Base-by-base conservation (phyloP, 2,888 invertebrate species). In the Thumatha senex region DNA sequence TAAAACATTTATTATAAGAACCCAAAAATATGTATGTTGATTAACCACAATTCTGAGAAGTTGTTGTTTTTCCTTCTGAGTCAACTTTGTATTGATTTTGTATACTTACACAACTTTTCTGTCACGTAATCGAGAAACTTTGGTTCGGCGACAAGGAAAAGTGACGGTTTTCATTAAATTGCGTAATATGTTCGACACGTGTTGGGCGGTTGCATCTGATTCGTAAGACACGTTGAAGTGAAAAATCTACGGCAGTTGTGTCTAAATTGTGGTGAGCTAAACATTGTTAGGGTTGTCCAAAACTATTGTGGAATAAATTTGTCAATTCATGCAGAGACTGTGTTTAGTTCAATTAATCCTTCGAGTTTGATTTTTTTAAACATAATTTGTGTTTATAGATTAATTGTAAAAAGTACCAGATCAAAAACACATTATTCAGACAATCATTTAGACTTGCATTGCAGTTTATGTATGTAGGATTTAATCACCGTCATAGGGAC, bases 91-190 rank as follows among this genome's bases (percentile, higher is more conserved):
- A 51, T 61, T 58, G 69, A 63, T 67, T 58, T 67, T 56, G 56
- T 67, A 58, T 67, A 65, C 67, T 78, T 75, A 63, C 74, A 68
- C 72, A 78, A 76, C 68, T 73, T 75, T 74, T 74, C 74, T 67
- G 54, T 80, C 76, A 61, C 66, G 73, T 54, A 77, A 80, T 53
- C 40, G 46, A 43, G 51, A 56, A 57, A 71, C 66, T 73, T 74
- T 70, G 67, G 58, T 73, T 74, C 70, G 67, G 58, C 46, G 54
- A 55, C 50, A 40, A 51, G 76, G 74, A 79, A 81, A 79, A 72
- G 63, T 53, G 61, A 51, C 50, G 49, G 54, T 58, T 73, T 78
- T 81, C 77, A 74, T 76, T 71, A 64, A 50, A 63, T 82, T 81
- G 72, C 71, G 65, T 74, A 79, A 81, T 35, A 7, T 50, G 56